Conservation (phyloP, 2,888 invertebrate genomes). For the Cryptocephalus moraei region DNA sequence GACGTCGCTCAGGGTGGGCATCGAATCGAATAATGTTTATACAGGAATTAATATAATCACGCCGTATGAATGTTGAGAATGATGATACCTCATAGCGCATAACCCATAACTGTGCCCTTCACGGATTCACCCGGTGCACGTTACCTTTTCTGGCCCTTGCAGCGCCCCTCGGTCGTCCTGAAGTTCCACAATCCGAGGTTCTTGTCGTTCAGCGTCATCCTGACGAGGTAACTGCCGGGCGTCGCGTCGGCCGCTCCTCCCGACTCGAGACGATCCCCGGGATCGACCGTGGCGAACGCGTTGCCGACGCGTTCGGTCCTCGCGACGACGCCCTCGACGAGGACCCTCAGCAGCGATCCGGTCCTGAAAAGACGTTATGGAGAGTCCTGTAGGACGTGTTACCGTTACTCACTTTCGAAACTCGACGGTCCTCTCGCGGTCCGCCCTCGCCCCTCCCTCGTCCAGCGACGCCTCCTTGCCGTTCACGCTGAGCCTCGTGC, state of each 20-base stretch:
- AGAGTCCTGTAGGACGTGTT: background rate
- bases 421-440: background rate
- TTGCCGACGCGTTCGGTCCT: conserved; percentile 9
- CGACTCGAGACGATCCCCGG: conserved; percentile 18
- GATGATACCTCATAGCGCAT: no score
- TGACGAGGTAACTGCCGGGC: conserved; percentile 67
- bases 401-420: conserved; percentile 3
- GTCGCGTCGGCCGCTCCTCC: conserved; percentile 38
- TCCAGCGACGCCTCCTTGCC: conserved; percentile 9
- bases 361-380: conserved; percentile 9
- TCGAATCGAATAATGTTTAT: no score
- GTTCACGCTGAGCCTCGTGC: conserved; percentile 18
- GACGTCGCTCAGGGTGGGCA: no score
- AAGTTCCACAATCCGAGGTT: conserved; percentile 88
- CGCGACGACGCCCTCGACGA: conserved; percentile 10
- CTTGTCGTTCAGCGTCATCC: conserved; percentile 64
- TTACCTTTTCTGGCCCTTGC: conserved; percentile 29
- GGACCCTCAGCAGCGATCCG: conserved; percentile 17
- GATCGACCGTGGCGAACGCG: conserved; percentile 9
- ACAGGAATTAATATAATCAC: no score
- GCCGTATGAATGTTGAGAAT: no score
- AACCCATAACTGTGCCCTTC: no score
- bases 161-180: conserved; percentile 48
- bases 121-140: no score
- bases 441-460: background rate